A percentile compares a stretch with the other conserved stretches of the same genome.
phyloP scores from a whole-genome alignment of 2,797 vertebrate species.

The Limnodromus scolopaceus region DNA sequence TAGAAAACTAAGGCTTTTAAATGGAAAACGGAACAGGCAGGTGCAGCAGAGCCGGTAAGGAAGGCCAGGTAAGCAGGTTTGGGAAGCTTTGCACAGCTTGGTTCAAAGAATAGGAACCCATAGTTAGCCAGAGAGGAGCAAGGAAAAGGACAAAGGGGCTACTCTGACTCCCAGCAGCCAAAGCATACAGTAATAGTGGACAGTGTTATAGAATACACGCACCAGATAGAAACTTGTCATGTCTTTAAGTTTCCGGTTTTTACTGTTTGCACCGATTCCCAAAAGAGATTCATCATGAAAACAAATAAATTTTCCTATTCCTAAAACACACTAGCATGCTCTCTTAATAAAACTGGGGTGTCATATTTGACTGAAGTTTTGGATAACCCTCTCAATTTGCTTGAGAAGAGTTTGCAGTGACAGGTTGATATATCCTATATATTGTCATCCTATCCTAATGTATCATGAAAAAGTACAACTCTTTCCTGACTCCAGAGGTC shows the following conservation, averaged over 20 bases:
- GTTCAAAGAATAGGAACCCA: not conserved
- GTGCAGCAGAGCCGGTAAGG: not conserved
- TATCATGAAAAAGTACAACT: not conserved
- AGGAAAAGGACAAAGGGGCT: not conserved
- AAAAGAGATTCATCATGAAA: not conserved
- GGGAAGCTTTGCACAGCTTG: not conserved
- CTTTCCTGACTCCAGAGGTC: not conserved
- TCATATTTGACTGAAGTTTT: not conserved
- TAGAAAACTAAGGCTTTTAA: not conserved
- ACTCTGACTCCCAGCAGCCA: not conserved
- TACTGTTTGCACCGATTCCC: not conserved
- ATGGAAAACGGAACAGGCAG: not conserved
- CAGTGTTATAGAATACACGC: not conserved
- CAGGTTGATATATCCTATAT: not conserved
- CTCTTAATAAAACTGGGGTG: not conserved
- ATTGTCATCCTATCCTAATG: not conserved
- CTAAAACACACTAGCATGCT: not conserved
- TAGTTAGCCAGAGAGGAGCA: not conserved
- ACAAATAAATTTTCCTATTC: not conserved
- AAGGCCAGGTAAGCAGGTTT: not conserved
- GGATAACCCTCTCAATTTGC: not conserved
- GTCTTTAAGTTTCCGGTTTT: not conserved
- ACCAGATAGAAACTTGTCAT: not conserved
- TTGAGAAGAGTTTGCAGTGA: not conserved
- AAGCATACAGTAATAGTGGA: not conserved